Percentiles rank a stretch among this genome's conserved stretches.
These are phyloP conservation scores for Elanus axillaris DNA, from an alignment of 2,113 vertebrate genomes.

Conservation along the genomic window DNA sequence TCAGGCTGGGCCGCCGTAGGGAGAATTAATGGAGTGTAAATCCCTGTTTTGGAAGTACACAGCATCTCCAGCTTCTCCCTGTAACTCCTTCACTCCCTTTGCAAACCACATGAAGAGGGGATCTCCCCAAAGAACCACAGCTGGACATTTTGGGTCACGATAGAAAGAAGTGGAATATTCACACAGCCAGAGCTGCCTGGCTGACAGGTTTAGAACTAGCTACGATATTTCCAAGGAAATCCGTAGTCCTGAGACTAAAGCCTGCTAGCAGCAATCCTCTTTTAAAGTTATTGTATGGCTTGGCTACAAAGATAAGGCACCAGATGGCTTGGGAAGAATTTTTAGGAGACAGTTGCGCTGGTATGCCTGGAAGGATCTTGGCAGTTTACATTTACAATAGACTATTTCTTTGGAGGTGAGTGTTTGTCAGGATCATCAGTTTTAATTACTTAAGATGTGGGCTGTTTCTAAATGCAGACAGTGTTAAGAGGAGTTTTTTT, in stretches of 20 bases:
- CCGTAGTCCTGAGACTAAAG: not conserved
- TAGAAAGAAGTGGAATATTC: not conserved
- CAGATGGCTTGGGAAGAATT: constrained; percentile 67
- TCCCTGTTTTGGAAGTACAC: constrained; percentile 13
- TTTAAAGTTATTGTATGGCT: constrained; percentile 58
- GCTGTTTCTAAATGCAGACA: constrained; percentile 35
- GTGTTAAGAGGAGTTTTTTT: not conserved
- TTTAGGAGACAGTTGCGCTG: constrained; percentile 53
- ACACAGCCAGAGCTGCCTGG: constrained; percentile 11
- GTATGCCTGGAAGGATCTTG: constrained; percentile 46
- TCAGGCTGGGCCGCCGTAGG: not conserved
- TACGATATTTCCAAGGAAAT: not conserved
- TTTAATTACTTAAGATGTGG: constrained; percentile 52
- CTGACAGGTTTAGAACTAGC: not conserved
- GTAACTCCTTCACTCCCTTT: constrained; percentile 16
- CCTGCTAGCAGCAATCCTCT: not conserved
- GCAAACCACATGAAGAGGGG: not conserved
- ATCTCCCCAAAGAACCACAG: not conserved
- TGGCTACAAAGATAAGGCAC: constrained; percentile 60
- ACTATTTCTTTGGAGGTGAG: constrained; percentile 29
- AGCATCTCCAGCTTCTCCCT: not conserved
- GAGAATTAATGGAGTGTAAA: constrained; percentile 54
- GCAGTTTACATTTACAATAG: constrained; percentile 43
- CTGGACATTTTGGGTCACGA: not conserved
- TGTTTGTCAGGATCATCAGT: constrained; percentile 39